A percentile compares a stretch with the other conserved stretches of the same genome.
phyloP scores from a whole-genome alignment of 2,797 vertebrate species.

The Cryptoprocta ferox region DNA sequence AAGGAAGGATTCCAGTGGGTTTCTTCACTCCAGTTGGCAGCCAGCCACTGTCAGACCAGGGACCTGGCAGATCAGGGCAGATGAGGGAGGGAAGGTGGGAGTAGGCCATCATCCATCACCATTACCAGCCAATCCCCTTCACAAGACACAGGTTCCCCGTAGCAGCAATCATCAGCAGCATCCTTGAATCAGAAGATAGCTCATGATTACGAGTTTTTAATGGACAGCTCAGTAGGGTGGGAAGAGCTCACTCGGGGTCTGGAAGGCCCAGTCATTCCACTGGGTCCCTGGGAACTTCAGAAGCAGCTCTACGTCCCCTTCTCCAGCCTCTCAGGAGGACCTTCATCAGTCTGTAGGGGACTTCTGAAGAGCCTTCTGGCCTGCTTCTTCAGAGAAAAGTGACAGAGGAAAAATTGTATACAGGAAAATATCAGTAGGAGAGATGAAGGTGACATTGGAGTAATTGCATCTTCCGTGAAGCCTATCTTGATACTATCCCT shows the following conservation, averaged over 20 bases:
- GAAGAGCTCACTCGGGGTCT: background rate
- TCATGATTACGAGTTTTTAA: background rate
- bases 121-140: background rate
- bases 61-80: background rate
- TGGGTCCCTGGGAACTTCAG: background rate
- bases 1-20: background rate
- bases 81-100: background rate
- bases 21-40: background rate
- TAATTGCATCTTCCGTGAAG: background rate
- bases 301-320: background rate
- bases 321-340: background rate
- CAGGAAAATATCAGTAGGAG: background rate
- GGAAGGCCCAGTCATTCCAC: background rate
- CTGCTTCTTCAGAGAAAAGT: background rate
- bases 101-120: background rate
- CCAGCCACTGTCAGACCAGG: background rate
- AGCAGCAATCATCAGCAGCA: background rate
- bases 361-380: background rate
- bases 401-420: background rate
- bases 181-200: background rate
- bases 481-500: background rate
- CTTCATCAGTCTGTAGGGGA: background rate
- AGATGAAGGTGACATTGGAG: background rate
- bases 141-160: background rate
- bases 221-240: rapidly evolving